Percentiles rank a stretch among this genome's conserved stretches.
Evolutionary conservation across 23 tunicate genomes (phyloP).

Genomic region (Styela plicata): DNA sequence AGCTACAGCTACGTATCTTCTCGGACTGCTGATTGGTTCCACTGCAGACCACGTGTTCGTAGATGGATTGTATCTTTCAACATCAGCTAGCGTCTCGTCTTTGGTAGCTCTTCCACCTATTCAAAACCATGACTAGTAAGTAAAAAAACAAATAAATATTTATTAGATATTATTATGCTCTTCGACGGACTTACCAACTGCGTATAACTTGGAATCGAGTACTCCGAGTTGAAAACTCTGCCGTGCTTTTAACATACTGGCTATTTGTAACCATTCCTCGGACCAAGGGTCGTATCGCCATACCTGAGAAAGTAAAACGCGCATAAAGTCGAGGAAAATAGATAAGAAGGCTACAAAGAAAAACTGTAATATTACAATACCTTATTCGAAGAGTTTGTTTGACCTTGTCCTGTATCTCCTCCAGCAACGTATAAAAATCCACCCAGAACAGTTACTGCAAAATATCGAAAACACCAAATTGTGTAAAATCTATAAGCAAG

Average conservation of each 20-base stretch:
- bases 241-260: constrained; percentile 50
- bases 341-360: too few species aligned
- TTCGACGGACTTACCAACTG: constrained; percentile 76
- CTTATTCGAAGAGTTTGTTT: constrained; percentile 1
- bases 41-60: constrained; percentile 47
- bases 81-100: constrained; percentile 21
- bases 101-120: constrained; percentile 60
- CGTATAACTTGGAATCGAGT: constrained; percentile 50
- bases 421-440: constrained; percentile 73
- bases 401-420: constrained; percentile 50
- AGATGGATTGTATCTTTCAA: constrained; percentile 63
- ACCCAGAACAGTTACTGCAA: constrained; percentile 49
- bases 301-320: constrained; percentile 34
- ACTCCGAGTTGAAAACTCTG: constrained; percentile 72
- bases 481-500: too few species aligned
- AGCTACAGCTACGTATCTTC: constrained; percentile 65
- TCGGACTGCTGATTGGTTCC: constrained; percentile 51
- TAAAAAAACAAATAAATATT: too few species aligned
- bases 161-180: too few species aligned
- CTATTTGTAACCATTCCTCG: constrained; percentile 66
- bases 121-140: neutral
- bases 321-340: too few species aligned
- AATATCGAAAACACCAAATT: too few species aligned
- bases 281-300: constrained; percentile 74
- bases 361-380: too few species aligned